Base-by-base conservation (phyloP, 2,888 invertebrate species). In the Diachrysia chrysitis region DNA sequence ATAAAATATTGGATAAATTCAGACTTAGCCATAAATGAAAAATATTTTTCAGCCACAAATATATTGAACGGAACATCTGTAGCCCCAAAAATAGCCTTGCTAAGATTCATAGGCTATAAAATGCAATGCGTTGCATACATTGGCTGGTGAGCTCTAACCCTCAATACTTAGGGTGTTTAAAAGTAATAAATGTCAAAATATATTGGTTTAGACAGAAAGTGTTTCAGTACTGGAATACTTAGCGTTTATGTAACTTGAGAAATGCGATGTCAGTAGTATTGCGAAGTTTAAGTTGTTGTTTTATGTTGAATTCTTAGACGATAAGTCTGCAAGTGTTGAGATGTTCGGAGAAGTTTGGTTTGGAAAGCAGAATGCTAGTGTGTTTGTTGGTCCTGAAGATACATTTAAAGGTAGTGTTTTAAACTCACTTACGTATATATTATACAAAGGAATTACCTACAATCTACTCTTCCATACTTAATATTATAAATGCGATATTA, bases 101-200 rank as follows among this genome's bases (percentile, higher is more conserved):
- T 86, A 79, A 77, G 87, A 84, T 78, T 78, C 78, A 85, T 82
- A 76, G 82, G 81, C 82, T 84, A 88, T 92, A 90, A 92, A 90
- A 87, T 82, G 79, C 76, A 82, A 85, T 84, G 69, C 64, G 69
- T 55, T 58, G 69, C 85, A 80, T 83, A 87, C 87, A 88, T 85
- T 84, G 83, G 84, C 84, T 85, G 85, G 84, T 79, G 85, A 83
- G 86, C 86, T 82, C 74, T 89, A 87, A 85, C 85, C 77, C 82
- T 81, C 87, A 84, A 90, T 87, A 89, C 89, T 89, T 85, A 85
- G 89, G 85, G 90, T 87, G 90, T 83, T 88, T 89, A 84, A 86
- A 90, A 87, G 85, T 82, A 78, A 80, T 88, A 81, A 81, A 81
- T 69, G 82, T 82, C 81, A 75, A 77, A 75, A 64, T 46, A 42